phyloP scores from a whole-genome alignment of 2,888 invertebrate genomes.

The Siphlonurus alternatus region DNA sequence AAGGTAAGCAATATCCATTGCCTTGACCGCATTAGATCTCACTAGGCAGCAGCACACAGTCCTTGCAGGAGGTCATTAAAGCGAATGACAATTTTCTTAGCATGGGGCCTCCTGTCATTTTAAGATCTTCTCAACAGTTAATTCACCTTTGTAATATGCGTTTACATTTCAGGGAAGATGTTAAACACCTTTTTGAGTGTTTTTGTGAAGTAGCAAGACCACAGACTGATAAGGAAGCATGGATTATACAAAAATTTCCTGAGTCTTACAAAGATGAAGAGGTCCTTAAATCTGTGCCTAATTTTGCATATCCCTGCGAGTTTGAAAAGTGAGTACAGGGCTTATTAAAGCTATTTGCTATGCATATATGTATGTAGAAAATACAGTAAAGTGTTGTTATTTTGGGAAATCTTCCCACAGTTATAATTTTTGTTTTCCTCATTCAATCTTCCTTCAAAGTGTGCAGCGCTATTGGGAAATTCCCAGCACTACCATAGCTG shows the following conservation, averaged over 20 bases:
- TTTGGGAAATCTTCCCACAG: background rate
- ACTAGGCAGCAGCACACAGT: too few relatives aligned
- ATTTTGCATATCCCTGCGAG: slow-evolving; percentile 80
- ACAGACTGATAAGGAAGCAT: slow-evolving; percentile 39
- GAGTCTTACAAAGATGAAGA: slow-evolving; percentile 68
- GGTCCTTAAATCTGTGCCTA: slow-evolving; percentile 69
- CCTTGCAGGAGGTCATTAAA: background rate
- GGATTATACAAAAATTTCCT: slow-evolving; percentile 72
- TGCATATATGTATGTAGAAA: too few relatives aligned
- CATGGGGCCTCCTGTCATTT: background rate
- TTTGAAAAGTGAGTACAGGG: slow-evolving; percentile 49
- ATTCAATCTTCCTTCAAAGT: too few relatives aligned
- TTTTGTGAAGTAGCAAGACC: slow-evolving; percentile 66
- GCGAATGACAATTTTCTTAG: background rate
- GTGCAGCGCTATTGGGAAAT: too few relatives aligned
- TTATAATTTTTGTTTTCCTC: background rate
- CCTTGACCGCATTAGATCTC: background rate
- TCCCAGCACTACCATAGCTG: too few relatives aligned
- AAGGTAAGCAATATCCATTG: background rate
- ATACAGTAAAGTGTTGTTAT: too few relatives aligned
- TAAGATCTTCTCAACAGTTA: background rate
- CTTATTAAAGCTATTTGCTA: background rate
- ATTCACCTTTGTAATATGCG: background rate
- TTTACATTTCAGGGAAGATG: slow-evolving; percentile 44
- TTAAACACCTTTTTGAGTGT: slow-evolving; percentile 61